Percentiles rank a stretch among this genome's conserved stretches.
These are phyloP conservation scores for Capreolus pygargus DNA, from an alignment of 2,113 vertebrate species.

Conservation along the genomic window DNA sequence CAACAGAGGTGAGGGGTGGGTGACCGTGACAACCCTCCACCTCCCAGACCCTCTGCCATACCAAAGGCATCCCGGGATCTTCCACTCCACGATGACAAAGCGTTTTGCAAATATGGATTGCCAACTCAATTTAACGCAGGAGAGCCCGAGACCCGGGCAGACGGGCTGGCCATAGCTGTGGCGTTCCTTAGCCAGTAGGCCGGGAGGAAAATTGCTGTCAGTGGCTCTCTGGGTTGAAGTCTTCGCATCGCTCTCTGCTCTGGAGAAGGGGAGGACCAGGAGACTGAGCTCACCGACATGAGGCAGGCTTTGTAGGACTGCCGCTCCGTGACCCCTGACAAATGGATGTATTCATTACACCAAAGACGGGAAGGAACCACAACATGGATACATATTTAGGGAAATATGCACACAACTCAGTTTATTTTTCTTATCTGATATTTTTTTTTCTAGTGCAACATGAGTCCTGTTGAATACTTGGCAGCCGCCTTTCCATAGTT, in stretches of 20 bases:
- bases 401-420: constrained; percentile 28
- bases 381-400: neutral
- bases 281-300: accelerated
- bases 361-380: neutral
- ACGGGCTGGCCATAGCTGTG: accelerated
- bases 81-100: neutral
- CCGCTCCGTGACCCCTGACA: neutral
- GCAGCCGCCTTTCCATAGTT: constrained; percentile 65
- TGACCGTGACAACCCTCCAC: accelerated
- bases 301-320: neutral
- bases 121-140: accelerated
- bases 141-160: accelerated
- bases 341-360: neutral
- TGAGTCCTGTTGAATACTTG: constrained; percentile 68
- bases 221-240: neutral
- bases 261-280: neutral
- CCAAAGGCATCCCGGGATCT: neutral
- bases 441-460: constrained; percentile 71
- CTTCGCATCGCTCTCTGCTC: accelerated
- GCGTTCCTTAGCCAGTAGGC: neutral
- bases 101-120: neutral
- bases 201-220: accelerated
- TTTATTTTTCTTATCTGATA: constrained; percentile 66
- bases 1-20: neutral
- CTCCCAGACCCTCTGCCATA: accelerated